Evolutionary conservation across 2,797 vertebrate species (phyloP), one percentile per base, ranked within the genome.

Genomic region (Margarornis squamiger): DNA sequence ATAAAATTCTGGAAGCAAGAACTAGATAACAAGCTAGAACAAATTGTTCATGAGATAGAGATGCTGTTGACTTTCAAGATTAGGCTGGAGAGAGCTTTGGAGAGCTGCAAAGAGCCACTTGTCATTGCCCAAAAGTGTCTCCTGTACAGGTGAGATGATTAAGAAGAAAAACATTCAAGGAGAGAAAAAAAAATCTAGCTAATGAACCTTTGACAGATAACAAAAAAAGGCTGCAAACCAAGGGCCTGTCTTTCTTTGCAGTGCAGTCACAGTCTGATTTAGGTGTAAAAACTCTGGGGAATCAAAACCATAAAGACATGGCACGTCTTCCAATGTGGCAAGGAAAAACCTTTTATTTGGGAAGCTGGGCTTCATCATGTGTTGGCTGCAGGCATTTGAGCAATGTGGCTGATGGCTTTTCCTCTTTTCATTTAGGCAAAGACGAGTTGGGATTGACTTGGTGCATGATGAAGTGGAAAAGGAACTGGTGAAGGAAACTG

Each of bases 1-100:
- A 95, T 99, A 82, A 97, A 97, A 89, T 99, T 99, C 97, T 98
- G 99, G 98, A 99, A 97, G 97, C 97, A 98, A 88, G 99, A 99
- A 96, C 93, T 99, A 94, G 97, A 98, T 46, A 96, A 97, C 93
- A 99, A 98, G 86, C 97, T 99, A 26, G 98, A 98, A 73, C 98
- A 99, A 94, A 97, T 99, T 27, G 94, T 98, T 48, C 49, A 97
- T 63, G 98, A 98, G 96, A 98, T 97, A 1, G 98, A 99, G 14
- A 90, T 82, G 41, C 98, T 99, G 19, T 36, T 98, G 46, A 95
- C 76, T 2, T 97, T 98, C 58, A 98, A 98, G 80, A 97, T 61
- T 3, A 98, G 99, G 70, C 90, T 99, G 97, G 96, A 97, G 88
- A 99, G 97, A 96, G 98, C 99, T 21, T 94, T 98, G 85, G 98